A percentile compares a stretch with the other conserved stretches of the same genome.
These are phyloP conservation scores for Montipora efflorescens DNA, from an alignment of 64 coral and sea anemone species.

Conservation along the genomic window DNA sequence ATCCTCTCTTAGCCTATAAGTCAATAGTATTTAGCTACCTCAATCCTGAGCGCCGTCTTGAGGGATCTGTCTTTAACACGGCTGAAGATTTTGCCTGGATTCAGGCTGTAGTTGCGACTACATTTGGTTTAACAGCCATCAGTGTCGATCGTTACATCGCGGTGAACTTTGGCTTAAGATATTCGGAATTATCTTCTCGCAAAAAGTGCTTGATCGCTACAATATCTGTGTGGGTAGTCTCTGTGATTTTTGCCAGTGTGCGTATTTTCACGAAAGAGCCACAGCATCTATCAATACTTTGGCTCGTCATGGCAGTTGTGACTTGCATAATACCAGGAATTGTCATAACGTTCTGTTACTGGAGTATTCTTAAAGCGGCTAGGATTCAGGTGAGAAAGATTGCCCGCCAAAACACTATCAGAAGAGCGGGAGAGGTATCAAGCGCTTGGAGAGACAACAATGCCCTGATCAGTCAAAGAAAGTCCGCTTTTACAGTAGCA, in stretches of 20 bases:
- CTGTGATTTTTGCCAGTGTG: constrained; percentile 19
- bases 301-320: constrained; percentile 5
- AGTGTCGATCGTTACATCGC: constrained; percentile 78
- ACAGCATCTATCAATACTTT: constrained; percentile 23
- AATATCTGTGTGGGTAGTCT: constrained; percentile 32
- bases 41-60: background rate
- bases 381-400: constrained; percentile 63
- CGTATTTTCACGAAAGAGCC: constrained; percentile 35
- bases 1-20: constrained; percentile 43
- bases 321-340: constrained; percentile 39
- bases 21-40: constrained; percentile 37
- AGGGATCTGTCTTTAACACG: constrained; percentile 20
- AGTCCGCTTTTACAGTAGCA: constrained; percentile 63
- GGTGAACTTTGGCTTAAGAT: constrained; percentile 68
- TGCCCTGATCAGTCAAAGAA: constrained; percentile 28
- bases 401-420: background rate
- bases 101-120: constrained; percentile 57
- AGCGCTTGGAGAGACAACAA: background rate
- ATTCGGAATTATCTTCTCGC: constrained; percentile 18
- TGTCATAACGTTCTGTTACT: constrained; percentile 75
- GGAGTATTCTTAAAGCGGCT: constrained; percentile 65
- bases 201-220: constrained; percentile 33
- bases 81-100: constrained; percentile 61
- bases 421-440: background rate
- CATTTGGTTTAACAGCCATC: constrained; percentile 62